These are phyloP conservation scores for Lithophane socia DNA, from an alignment of 2,888 invertebrate genomes.

Conservation along the genomic window DNA sequence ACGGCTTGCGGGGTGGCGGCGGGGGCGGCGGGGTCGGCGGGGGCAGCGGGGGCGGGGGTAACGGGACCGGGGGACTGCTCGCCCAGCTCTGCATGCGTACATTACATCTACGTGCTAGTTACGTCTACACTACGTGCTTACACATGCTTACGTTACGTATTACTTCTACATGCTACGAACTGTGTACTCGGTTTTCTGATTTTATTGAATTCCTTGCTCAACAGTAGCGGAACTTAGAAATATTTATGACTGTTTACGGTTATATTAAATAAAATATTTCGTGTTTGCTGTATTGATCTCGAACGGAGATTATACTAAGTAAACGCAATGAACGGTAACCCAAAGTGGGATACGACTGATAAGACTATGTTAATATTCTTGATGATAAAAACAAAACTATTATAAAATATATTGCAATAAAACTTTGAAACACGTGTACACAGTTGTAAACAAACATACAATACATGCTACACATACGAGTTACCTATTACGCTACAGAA, in stretches of 20 bases:
- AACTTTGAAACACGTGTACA: constrained; percentile 31
- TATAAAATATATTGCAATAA: constrained; percentile 1
- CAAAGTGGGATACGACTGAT: not conserved
- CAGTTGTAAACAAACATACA: constrained; percentile 62
- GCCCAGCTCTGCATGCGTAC: constrained; percentile 86
- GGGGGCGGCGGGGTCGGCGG: constrained; percentile 51
- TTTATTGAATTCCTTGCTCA: constrained; percentile 9
- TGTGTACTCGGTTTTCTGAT: constrained; percentile 40
- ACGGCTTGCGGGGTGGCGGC: constrained; percentile 56
- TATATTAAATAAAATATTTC: not conserved
- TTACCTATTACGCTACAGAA: constrained; percentile 51
- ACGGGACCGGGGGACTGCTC: constrained; percentile 68
- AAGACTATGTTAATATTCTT: not conserved
- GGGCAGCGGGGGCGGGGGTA: constrained; percentile 61
- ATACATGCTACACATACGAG: constrained; percentile 70
- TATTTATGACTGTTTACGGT: not conserved
- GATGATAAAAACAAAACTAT: not conserved
- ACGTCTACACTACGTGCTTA: constrained; percentile 82
- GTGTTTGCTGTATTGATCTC: not conserved
- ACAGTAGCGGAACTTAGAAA: not conserved
- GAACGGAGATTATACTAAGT: not conserved
- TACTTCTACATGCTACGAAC: constrained; percentile 66
- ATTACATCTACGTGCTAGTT: constrained; percentile 87
- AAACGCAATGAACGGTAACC: not conserved
- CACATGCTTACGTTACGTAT: constrained; percentile 74